phyloP scores from a whole-genome alignment of 1,140 invertebrate species.

The Aphis craccivora region DNA sequence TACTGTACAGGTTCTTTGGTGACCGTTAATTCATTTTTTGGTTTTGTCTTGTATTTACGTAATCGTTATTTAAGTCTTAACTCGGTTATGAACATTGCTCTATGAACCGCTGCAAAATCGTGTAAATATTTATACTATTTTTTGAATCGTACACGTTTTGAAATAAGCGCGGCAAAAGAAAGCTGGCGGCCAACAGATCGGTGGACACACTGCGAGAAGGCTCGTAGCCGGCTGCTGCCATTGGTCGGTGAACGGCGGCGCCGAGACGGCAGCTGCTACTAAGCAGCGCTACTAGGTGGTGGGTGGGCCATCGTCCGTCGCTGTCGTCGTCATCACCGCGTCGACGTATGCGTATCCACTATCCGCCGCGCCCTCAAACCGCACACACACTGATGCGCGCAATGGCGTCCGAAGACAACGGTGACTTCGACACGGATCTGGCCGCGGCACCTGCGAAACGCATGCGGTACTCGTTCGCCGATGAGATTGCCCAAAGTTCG shows the following conservation, averaged over 20 bases:
- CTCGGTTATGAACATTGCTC: no score
- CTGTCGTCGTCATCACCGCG: slow-evolving; percentile 22
- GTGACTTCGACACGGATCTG: slow-evolving; percentile 43
- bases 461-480: slow-evolving; percentile 54
- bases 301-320: background rate
- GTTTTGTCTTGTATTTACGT: no score
- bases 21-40: no score
- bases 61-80: no score
- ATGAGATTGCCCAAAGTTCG: slow-evolving; percentile 44
- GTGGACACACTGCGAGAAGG: background rate
- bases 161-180: background rate
- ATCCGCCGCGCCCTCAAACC: background rate
- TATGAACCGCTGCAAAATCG: no score
- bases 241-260: slow-evolving; percentile 5
- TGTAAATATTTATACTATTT: no score
- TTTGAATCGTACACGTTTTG: background rate
- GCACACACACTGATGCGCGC: background rate
- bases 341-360: background rate
- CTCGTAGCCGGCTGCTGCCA: background rate
- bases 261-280: background rate
- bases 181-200: accelerated
- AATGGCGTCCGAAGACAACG: slow-evolving; percentile 29
- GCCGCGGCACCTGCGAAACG: slow-evolving; percentile 52
- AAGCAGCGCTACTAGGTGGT: background rate
- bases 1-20: no score